phyloP scores from a whole-genome alignment of 2,113 vertebrate species.

The Rhagologus leucostigma region DNA sequence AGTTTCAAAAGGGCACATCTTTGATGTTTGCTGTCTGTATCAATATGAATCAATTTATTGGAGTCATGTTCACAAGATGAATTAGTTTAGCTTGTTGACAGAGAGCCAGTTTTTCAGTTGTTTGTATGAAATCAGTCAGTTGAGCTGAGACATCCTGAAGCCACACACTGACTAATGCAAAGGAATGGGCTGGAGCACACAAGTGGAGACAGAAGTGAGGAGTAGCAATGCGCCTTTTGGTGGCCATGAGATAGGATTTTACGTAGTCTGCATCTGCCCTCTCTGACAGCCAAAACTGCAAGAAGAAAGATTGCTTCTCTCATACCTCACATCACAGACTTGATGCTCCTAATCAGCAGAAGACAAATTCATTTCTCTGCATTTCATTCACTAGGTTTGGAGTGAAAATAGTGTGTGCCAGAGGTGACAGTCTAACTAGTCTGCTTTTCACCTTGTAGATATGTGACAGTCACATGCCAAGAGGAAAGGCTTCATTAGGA shows the following conservation, averaged over 20 bases:
- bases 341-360: background rate
- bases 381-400: background rate
- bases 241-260: background rate
- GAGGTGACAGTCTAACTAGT: background rate
- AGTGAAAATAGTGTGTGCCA: background rate
- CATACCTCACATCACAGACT: background rate
- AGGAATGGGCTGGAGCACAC: background rate
- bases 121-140: background rate
- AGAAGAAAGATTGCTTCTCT: background rate
- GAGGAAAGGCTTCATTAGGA: background rate
- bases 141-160: background rate
- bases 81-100: background rate
- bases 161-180: background rate
- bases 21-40: background rate
- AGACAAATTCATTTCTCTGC: background rate
- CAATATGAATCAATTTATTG: background rate
- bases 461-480: background rate
- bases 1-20: background rate
- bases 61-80: background rate
- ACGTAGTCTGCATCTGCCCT: background rate
- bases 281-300: background rate
- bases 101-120: background rate
- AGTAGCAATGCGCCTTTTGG: background rate
- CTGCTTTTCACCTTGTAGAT: background rate
- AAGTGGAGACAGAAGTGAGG: background rate